Conservation (phyloP, 2,888 invertebrate species). For the Chydorus sphaericus region DNA sequence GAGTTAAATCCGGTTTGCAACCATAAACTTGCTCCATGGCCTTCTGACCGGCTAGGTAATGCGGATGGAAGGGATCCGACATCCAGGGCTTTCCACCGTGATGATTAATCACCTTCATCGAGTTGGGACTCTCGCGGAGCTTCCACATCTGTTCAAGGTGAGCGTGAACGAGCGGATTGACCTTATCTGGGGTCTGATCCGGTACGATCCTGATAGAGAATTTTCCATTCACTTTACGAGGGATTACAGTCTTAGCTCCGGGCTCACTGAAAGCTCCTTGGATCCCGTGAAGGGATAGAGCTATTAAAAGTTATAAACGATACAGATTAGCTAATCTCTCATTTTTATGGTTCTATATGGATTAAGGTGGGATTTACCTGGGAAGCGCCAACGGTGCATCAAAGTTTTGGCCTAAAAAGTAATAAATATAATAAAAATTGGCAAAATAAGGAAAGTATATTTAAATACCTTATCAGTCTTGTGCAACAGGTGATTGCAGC, state of each 20-base stretch:
- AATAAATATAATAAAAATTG: slow-evolving; percentile 9
- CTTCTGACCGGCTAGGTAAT: slow-evolving; percentile 73
- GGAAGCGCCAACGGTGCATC: slow-evolving; percentile 92
- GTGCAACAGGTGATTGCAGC: slow-evolving; percentile 50
- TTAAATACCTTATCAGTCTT: slow-evolving; percentile 50
- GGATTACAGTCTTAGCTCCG: slow-evolving; percentile 91
- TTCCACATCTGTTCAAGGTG: slow-evolving; percentile 64
- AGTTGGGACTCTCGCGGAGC: slow-evolving; percentile 69
- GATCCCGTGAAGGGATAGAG: slow-evolving; percentile 85
- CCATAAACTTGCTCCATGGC: slow-evolving; percentile 75
- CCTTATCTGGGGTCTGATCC: slow-evolving; percentile 67
- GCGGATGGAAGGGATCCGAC: slow-evolving; percentile 77
- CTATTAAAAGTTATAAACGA: too few species aligned
- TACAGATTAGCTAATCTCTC: too few species aligned
- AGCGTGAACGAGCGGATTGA: slow-evolving; percentile 61
- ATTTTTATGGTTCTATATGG: too few species aligned
- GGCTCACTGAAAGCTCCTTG: slow-evolving; percentile 86
- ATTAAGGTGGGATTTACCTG: too few species aligned
- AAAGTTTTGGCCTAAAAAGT: slow-evolving; percentile 47
- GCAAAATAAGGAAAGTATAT: background rate
- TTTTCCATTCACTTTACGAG: slow-evolving; percentile 83
- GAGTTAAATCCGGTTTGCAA: slow-evolving; percentile 81
- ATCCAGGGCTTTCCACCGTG: slow-evolving; percentile 86
- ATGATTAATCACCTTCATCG: slow-evolving; percentile 44
- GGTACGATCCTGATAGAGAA: slow-evolving; percentile 97